Conservation (phyloP, 2,113 vertebrate species). For the Sebastes schlegelii region DNA sequence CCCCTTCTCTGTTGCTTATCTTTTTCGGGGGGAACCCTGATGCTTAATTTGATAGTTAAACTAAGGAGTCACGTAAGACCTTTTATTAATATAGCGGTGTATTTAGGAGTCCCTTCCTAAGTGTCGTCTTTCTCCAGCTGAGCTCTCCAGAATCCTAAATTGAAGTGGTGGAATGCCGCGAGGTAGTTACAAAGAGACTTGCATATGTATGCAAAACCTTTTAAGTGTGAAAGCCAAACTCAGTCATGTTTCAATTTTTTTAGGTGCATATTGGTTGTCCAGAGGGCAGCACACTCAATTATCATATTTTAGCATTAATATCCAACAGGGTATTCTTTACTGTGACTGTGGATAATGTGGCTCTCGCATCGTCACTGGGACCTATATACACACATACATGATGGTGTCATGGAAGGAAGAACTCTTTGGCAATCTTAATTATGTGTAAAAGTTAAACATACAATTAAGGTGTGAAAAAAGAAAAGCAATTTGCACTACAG, state of each 20-base stretch:
- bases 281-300: constrained; percentile 66
- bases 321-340: constrained; percentile 43
- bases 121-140: constrained; percentile 43
- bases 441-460: neutral
- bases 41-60: constrained; percentile 37
- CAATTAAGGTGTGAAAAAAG: neutral
- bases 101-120: constrained; percentile 27
- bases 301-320: constrained; percentile 77
- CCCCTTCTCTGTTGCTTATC: neutral
- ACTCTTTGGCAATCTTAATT: neutral
- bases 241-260: constrained; percentile 70
- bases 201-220: constrained; percentile 79
- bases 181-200: constrained; percentile 61
- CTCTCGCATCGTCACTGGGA: constrained; percentile 14
- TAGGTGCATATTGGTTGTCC: constrained; percentile 64
- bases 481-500: neutral
- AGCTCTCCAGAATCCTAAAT: constrained; percentile 60
- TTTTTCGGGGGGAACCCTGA: neutral
- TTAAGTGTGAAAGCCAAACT: constrained; percentile 80
- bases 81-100: constrained; percentile 32
- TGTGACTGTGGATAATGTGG: constrained; percentile 55
- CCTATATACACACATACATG: neutral
- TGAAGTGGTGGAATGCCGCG: constrained; percentile 46
- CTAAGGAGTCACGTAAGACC: neutral
- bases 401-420: neutral